Evolutionary conservation across 2,797 vertebrate genomes (phyloP), one percentile per base, ranked within the genome.

Genomic region (Oreochromis mossambicus): DNA sequence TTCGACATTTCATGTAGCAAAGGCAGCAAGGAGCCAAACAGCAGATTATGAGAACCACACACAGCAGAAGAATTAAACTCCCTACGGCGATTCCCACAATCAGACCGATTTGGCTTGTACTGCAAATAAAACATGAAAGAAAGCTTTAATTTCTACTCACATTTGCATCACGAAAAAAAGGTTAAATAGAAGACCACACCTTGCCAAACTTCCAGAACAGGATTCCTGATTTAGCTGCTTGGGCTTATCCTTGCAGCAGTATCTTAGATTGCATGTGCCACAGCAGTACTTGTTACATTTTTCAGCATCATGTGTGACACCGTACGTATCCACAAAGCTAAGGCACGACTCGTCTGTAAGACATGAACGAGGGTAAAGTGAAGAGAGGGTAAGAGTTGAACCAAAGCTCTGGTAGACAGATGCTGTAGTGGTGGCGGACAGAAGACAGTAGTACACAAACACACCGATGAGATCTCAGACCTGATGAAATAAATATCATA

Each of bases 1-100:
- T 83, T 50, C 7, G 11, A 81, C 86, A 89, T 41, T 11, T 90
- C 24, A 86, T 91, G 89, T 91, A 89, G 50, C 61, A 17, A 8
- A 87, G 76, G 70, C 92, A 94, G 82, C 88, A 93, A 4, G 92
- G 91, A 73, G 6, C 79, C 38, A 91, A 4, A 41, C 66, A 92
- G 87, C 93, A 94, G 85, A 85, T 54, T 56, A 89, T 12, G 15
- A 90, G 10, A 50, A 8, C 14, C 78, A 91, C 82, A 29, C 78
- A 83, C 24, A 84, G 1, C 34, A 84, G 2, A n/a, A 91, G 1
- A 8, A n/a, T 21, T 13, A 91, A 0, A 6, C 26, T 2, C 3
- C 52, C 89, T 0, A 88, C 2, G 13, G 86, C 29, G 77, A 5
- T 58, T 76, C 75, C 88, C 6, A 90, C 1, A 4, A 86, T 2